Evolutionary conservation across 2,113 vertebrate genomes (phyloP).

Genomic region (Recurvirostra avosetta): DNA sequence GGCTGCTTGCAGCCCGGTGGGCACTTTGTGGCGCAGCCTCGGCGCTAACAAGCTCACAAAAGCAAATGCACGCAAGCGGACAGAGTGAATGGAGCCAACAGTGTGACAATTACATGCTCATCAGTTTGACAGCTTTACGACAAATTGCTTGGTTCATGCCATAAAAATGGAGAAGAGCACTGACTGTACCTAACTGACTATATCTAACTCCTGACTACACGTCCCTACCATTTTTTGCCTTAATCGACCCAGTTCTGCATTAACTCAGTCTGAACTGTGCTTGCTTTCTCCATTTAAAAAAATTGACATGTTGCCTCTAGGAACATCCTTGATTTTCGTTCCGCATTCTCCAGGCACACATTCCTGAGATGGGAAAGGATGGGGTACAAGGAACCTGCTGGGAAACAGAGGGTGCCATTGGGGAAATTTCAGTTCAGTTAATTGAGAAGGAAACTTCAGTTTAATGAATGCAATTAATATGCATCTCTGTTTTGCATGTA

Average conservation of each 20-base stretch:
- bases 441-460: neutral
- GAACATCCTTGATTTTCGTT: neutral
- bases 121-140: conserved; percentile 2
- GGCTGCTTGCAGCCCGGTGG: neutral
- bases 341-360: neutral
- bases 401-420: neutral
- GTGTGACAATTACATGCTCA: conserved; percentile 34
- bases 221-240: neutral
- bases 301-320: neutral
- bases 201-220: neutral
- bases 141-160: conserved; percentile 6
- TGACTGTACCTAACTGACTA: neutral
- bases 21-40: neutral
- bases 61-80: neutral
- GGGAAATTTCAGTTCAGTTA: neutral
- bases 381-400: neutral
- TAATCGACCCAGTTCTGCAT: neutral
- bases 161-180: neutral
- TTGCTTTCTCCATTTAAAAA: neutral
- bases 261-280: neutral
- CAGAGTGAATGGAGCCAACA: conserved; percentile 9
- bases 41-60: neutral
- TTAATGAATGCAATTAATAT: neutral
- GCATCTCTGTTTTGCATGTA: neutral
- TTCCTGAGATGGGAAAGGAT: neutral